These are phyloP conservation scores for Miniopterus natalensis DNA, from an alignment of 2,113 vertebrate genomes.

Conservation along the genomic window DNA sequence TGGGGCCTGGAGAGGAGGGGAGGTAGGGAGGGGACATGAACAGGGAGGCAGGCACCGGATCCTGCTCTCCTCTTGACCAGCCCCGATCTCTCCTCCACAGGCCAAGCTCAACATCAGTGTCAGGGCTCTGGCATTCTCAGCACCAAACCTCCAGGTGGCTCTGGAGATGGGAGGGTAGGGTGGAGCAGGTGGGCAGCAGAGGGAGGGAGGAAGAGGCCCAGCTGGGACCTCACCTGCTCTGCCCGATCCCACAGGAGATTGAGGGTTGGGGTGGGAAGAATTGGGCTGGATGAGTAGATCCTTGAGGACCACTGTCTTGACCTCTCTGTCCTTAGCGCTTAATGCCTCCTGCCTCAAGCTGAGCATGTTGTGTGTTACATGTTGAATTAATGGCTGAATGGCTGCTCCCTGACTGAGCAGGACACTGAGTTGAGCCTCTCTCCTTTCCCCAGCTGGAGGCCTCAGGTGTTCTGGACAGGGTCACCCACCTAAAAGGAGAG, in stretches of 20 bases:
- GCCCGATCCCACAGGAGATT: background rate
- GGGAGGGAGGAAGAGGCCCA: background rate
- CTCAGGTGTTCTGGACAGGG: constrained; percentile 60
- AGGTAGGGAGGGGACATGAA: background rate
- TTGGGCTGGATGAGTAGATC: background rate
- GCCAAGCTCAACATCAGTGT: constrained; percentile 84
- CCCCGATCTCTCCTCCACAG: constrained; percentile 74
- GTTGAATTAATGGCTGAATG: background rate
- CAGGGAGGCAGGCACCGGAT: rapidly evolving
- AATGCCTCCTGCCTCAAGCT: background rate
- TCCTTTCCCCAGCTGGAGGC: constrained; percentile 75
- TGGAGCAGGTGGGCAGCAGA: background rate
- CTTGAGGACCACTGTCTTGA: background rate
- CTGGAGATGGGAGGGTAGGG: background rate
- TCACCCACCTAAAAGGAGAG: constrained; percentile 52
- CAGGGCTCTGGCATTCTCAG: constrained; percentile 79
- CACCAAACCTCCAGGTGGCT: constrained; percentile 84
- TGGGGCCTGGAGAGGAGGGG: background rate
- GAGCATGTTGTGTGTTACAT: rapidly evolving
- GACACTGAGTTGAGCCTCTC: background rate
- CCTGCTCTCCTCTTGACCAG: background rate
- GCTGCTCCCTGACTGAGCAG: background rate
- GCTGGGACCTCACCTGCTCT: background rate
- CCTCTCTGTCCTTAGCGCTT: background rate
- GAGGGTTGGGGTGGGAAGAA: background rate